phyloP scores from a whole-genome alignment of 2,113 vertebrate species.

The Erinaceus europaeus region DNA sequence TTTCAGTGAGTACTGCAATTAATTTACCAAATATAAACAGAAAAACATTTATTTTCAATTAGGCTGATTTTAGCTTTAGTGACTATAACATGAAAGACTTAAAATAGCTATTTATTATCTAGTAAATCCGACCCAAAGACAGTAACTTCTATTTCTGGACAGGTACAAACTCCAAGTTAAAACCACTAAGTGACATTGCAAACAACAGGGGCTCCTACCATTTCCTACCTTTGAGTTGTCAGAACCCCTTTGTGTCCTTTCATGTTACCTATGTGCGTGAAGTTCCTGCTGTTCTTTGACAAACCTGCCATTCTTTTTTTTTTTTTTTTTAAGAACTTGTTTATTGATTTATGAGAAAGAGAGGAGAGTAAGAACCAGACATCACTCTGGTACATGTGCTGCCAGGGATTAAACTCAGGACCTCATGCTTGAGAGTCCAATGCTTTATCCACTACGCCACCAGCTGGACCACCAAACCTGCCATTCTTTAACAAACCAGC shows the following conservation, averaged over 20 bases:
- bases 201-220: background rate
- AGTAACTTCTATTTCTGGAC: too few relatives aligned
- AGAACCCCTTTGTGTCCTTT: background rate
- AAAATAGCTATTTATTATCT: background rate
- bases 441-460: too few relatives aligned
- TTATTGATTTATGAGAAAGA: too few relatives aligned
- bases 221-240: too few relatives aligned
- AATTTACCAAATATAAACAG: background rate
- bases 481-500: background rate
- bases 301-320: background rate
- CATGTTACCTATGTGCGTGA: background rate
- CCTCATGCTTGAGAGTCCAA: too few relatives aligned
- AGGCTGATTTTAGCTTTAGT: background rate
- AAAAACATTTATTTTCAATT: background rate
- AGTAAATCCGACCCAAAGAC: background rate
- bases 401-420: too few relatives aligned
- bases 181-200: background rate
- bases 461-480: background rate
- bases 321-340: too few relatives aligned
- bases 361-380: too few relatives aligned
- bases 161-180: background rate
- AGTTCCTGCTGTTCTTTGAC: background rate
- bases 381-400: too few relatives aligned
- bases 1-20: background rate
- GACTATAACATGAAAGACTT: background rate